A percentile compares a stretch with the other conserved stretches of the same genome.
Evolutionary conservation across 2,113 vertebrate species (phyloP).

Genomic region (Tricholaema leucomelas): DNA sequence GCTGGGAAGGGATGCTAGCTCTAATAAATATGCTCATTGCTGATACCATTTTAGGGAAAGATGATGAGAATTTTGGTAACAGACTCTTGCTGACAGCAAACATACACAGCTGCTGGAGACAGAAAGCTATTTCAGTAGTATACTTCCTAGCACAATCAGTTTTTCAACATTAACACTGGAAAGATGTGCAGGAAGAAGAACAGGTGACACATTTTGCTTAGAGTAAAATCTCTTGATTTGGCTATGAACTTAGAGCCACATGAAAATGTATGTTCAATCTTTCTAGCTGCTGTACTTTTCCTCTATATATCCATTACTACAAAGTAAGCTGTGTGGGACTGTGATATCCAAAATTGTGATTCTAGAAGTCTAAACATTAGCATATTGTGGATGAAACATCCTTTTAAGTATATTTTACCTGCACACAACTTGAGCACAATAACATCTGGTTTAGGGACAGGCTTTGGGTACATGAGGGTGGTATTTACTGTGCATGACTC

Average conservation of each 20-base stretch:
- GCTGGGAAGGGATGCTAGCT: neutral
- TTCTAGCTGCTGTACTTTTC: neutral
- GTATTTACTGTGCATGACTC: neutral
- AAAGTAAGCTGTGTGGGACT: neutral
- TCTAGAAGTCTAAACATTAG: neutral
- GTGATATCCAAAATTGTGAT: neutral
- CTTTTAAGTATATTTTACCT: neutral
- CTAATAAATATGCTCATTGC: neutral
- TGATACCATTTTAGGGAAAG: neutral
- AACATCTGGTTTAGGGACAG: neutral
- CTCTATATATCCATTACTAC: neutral
- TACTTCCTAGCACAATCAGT: neutral
- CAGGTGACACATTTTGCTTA: neutral
- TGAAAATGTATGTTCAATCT: neutral
- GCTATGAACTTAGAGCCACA: neutral
- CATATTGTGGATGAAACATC: neutral
- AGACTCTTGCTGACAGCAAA: neutral
- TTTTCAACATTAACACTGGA: neutral
- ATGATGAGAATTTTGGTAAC: neutral
- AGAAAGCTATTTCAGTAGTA: neutral
- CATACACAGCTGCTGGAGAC: neutral
- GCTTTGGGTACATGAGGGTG: neutral
- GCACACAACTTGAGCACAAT: neutral
- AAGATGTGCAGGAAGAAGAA: neutral
- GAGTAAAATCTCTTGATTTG: neutral